Conservation (phyloP, 2,113 vertebrate genomes). For the Elachura formosa region DNA sequence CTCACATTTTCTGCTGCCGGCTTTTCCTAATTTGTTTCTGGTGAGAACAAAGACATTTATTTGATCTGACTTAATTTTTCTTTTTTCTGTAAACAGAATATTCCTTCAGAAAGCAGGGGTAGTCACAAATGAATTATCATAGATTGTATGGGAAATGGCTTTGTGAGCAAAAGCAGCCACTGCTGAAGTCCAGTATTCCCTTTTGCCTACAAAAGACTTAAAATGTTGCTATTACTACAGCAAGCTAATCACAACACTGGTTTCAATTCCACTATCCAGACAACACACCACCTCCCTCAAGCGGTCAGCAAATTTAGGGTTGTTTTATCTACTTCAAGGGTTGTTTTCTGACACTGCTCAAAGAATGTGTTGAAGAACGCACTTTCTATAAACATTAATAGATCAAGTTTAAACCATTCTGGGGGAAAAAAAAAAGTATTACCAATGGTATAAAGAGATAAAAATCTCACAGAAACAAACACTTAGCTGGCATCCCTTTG, state of each 20-base stretch:
- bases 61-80: not conserved
- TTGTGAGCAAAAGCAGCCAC: not conserved
- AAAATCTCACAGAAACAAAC: not conserved
- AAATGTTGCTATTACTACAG: conserved; percentile 34
- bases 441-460: not conserved
- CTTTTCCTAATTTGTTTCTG: conserved; percentile 22
- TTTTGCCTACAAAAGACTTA: conserved; percentile 21
- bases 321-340: conserved; percentile 30
- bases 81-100: not conserved
- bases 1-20: not conserved
- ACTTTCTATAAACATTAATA: not conserved
- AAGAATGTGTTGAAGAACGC: not conserved
- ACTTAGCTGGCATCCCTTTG: not conserved
- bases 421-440: not conserved
- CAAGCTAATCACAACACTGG: not conserved
- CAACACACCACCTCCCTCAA: conserved; percentile 72
- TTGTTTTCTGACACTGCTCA: not conserved
- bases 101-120: conserved; percentile 25
- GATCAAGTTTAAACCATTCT: not conserved
- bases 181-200: not conserved
- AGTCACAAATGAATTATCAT: not conserved
- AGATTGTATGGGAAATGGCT: not conserved
- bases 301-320: conserved; percentile 55
- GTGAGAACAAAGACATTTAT: not conserved
- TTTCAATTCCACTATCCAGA: conserved; percentile 33